A percentile compares a stretch with the other conserved stretches of the same genome.
Conservation (phyloP, 2,797 vertebrate genomes). For the Lacerta viridis region DNA sequence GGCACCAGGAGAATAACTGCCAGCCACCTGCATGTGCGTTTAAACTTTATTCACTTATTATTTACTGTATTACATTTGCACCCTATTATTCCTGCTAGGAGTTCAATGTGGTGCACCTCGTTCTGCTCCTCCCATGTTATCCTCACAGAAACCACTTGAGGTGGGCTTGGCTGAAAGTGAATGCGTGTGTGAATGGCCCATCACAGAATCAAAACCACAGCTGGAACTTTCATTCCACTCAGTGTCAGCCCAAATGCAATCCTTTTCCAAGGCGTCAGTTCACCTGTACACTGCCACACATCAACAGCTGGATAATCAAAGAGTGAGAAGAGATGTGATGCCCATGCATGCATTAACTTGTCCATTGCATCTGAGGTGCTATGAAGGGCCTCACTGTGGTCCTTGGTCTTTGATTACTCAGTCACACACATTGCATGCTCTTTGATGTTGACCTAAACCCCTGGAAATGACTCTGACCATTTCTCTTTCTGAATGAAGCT, state of each 20-base stretch:
- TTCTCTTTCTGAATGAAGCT: neutral
- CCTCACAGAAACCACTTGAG: no score
- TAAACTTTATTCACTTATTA: no score
- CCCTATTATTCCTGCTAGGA: no score
- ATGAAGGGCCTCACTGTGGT: neutral
- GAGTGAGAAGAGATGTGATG: no score
- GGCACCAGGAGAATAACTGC: neutral
- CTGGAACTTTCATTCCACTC: neutral
- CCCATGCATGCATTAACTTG: neutral
- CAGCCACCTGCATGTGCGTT: neutral
- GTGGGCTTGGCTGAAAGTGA: neutral
- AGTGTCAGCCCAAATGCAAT: neutral
- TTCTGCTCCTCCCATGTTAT: no score
- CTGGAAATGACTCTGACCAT: neutral
- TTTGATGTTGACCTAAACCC: neutral
- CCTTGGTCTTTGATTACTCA: neutral
- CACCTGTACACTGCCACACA: neutral
- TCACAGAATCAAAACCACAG: neutral
- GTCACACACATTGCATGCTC: neutral
- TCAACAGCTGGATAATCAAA: neutral
- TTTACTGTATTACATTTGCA: no score
- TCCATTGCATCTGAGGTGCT: neutral
- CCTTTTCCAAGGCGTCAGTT: neutral
- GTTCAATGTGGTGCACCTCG: no score
- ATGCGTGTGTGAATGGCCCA: neutral